Base-by-base conservation (phyloP, 1,140 invertebrate genomes). In the Tetramorium parvispinum region DNA sequence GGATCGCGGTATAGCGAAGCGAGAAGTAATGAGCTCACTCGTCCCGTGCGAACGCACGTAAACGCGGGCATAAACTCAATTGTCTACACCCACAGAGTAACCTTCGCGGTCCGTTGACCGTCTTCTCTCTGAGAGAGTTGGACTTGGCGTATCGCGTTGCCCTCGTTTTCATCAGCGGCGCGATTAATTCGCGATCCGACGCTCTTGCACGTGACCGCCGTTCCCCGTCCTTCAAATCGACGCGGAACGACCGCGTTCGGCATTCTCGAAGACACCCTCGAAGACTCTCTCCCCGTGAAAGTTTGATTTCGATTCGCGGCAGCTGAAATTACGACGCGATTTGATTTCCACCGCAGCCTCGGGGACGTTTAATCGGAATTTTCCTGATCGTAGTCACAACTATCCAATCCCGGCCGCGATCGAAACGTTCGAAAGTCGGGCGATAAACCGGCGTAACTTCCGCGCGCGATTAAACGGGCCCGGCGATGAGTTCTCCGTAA, bases 161-260 rank as follows among this genome's bases (percentile, higher is more conserved):
- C 88, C 89, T 87, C 87, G 49, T 89, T 89, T 89, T 79, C 87
- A 89, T 89, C 86, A 86, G 27, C 46, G n/a, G 43, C 49, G 43
- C 24, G 43, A 59, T 81, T 81, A 70, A 86, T 86, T 37, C 61
- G 21, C 24, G 76, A 79, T 27, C 24, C 46, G 18, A 75, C n/a
- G n/a, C 78, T 65, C 13, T 79, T 27, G 18, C 46, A 73, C 66
- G 66, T 46, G 66, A 82, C 32, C 37, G 49, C 18, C 65, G 27
- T 13, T 57, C 27, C 16, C 18, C 2, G 3, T 46, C 24, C 24
- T 59, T 59, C 68, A 83, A 75, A 46, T 18, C 79, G 46, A 79
- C 24, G 18, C 6, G 21, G 4, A 65, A 63, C 59, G 13, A 32
- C 18, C 21, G 53, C 21, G n/a, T 43, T 43, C 37, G 18, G 13